A percentile compares a stretch with the other conserved stretches of the same genome.
phyloP scores from a whole-genome alignment of 2,888 invertebrate genomes.

The Apodemia zela region DNA sequence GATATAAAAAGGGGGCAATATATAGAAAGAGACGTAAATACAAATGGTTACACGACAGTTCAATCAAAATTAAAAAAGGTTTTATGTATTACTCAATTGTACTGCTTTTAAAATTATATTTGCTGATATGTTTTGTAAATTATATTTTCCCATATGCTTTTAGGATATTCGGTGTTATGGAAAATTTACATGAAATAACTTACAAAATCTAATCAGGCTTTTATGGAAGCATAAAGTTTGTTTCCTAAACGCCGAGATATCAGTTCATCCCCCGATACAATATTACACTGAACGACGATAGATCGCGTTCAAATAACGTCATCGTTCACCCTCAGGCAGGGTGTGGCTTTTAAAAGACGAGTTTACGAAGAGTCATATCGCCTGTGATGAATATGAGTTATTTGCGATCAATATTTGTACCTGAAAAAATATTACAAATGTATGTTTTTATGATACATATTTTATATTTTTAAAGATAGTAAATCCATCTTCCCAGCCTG shows the following conservation, averaged over 20 bases:
- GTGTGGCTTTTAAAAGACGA: conserved; percentile 56
- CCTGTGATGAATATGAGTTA: conserved; percentile 43
- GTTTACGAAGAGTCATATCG: conserved; percentile 51
- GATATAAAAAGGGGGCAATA: background rate
- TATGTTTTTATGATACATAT: background rate
- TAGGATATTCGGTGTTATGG: conserved; percentile 2
- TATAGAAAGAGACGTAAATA: background rate
- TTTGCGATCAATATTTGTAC: conserved; percentile 25
- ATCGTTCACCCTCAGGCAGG: conserved; percentile 60
- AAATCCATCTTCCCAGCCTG: too few species aligned
- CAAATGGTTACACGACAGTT: background rate
- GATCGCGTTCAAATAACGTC: conserved; percentile 70
- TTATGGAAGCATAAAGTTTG: conserved; percentile 16
- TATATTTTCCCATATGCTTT: conserved; percentile 1
- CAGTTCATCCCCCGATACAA: conserved; percentile 66
- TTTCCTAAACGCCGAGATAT: conserved; percentile 39
- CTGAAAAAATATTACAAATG: conserved; percentile 6
- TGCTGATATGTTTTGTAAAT: background rate
- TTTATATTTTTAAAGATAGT: background rate
- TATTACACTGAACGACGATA: conserved; percentile 70
- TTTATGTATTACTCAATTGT: background rate
- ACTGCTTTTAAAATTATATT: background rate
- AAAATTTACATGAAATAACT: conserved; percentile 6
- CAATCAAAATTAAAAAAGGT: background rate
- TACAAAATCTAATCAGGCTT: conserved; percentile 16